Conservation (phyloP, 2,888 invertebrate species). For the Nudaria mundana region DNA sequence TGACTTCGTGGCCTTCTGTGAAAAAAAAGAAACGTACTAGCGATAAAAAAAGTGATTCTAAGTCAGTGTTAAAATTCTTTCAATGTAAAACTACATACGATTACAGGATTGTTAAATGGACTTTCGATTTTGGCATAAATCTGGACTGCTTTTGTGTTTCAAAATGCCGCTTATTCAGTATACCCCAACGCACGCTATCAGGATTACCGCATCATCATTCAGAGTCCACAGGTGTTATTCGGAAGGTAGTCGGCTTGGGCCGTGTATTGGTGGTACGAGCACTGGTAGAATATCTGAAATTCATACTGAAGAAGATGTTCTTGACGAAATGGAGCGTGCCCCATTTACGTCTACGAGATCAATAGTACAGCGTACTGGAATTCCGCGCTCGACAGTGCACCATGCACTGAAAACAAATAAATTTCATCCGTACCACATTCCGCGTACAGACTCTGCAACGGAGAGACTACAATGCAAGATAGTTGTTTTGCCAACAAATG, state of each 20-base stretch:
- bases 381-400: neutral
- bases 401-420: no score
- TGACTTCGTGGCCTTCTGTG: no score
- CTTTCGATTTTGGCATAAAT: no score
- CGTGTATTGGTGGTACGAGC: neutral
- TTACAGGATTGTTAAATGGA: no score
- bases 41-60: no score
- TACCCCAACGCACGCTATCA: slow-evolving; percentile 1
- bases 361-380: slow-evolving; percentile 8
- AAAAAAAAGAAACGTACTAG: no score
- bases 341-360: slow-evolving; percentile 8
- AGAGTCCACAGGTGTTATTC: slow-evolving; percentile 1
- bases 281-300: neutral
- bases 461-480: neutral
- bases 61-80: no score
- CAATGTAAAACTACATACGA: no score
- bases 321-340: slow-evolving; percentile 10
- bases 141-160: no score
- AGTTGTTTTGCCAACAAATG: neutral
- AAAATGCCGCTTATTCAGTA: neutral
- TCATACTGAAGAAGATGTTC: slow-evolving; percentile 7
- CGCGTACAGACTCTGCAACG: neutral
- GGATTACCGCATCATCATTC: slow-evolving; percentile 13
- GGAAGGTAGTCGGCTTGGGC: slow-evolving; percentile 5
- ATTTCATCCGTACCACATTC: no score